phyloP scores from a whole-genome alignment of 2,797 vertebrate species.

The Danio albolineatus region DNA sequence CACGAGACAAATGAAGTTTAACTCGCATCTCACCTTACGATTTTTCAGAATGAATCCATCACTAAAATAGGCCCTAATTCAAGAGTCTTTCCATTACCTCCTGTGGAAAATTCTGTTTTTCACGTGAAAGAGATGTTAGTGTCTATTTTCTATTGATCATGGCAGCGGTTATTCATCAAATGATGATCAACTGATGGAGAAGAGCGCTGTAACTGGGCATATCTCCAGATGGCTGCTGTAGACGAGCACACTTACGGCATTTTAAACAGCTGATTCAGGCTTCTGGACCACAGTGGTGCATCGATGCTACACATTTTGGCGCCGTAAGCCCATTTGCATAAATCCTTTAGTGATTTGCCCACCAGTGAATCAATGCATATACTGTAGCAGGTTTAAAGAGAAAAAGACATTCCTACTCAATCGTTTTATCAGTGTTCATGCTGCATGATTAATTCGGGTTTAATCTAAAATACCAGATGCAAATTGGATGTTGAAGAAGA shows the following conservation, averaged over 20 bases:
- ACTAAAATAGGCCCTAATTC: too few relatives aligned
- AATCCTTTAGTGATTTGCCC: background rate
- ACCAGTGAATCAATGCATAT: background rate
- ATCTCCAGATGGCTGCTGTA: slow-evolving; percentile 26
- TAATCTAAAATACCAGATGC: background rate
- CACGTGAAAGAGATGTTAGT: background rate
- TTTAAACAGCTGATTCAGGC: slow-evolving; percentile 28
- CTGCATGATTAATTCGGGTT: background rate
- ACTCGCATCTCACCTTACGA: too few relatives aligned
- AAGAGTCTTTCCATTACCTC: background rate
- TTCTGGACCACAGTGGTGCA: slow-evolving; percentile 10
- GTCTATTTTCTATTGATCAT: slow-evolving; percentile 15
- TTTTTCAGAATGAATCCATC: too few relatives aligned
- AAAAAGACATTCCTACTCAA: slow-evolving; percentile 8
- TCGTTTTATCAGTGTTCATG: background rate
- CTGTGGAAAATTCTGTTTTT: background rate
- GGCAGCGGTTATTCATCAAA: slow-evolving; percentile 1
- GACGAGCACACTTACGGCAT: slow-evolving; percentile 1
- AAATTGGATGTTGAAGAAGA: background rate
- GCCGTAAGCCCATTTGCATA: background rate
- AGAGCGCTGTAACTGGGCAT: background rate
- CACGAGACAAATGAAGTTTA: too few relatives aligned
- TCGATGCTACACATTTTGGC: slow-evolving; percentile 12
- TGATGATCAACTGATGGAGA: slow-evolving; percentile 7
- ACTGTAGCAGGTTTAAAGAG: background rate